These are phyloP conservation scores for Leptinotarsa rubiginosa DNA, from an alignment of 2,888 invertebrate genomes.

Conservation along the genomic window DNA sequence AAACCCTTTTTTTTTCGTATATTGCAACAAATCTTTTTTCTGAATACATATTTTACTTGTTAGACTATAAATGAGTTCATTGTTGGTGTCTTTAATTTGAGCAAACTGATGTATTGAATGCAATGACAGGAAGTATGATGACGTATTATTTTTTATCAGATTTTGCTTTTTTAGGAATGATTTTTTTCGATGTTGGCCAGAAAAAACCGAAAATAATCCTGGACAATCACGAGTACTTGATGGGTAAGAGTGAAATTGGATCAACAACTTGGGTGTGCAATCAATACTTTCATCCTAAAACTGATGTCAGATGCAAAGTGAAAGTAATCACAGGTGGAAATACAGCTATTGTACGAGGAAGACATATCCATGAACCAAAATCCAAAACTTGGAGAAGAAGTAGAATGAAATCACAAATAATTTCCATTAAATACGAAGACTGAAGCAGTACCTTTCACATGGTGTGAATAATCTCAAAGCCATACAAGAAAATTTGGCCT, in stretches of 20 bases:
- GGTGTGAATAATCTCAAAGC: no score
- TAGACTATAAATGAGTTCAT: no score
- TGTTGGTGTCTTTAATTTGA: no score
- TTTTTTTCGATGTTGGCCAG: slow-evolving; percentile 52
- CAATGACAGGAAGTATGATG: not conserved
- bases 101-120: no score
- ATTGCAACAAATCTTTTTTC: no score
- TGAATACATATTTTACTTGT: no score
- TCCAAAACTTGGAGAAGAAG: slow-evolving; percentile 34
- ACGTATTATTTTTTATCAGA: not conserved
- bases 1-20: no score
- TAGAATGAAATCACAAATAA: slow-evolving; percentile 43
- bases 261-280: slow-evolving; percentile 53
- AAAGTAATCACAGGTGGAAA: slow-evolving; percentile 47
- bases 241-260: slow-evolving; percentile 40
- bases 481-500: no score
- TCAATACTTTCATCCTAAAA: slow-evolving; percentile 49
- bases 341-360: slow-evolving; percentile 39
- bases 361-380: slow-evolving; percentile 50
- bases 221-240: slow-evolving; percentile 48
- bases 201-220: slow-evolving; percentile 54
- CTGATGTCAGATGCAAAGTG: slow-evolving; percentile 48
- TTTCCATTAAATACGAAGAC: slow-evolving; percentile 30
- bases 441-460: not conserved
- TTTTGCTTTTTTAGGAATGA: slow-evolving; percentile 48